phyloP scores from a whole-genome alignment of 2,888 invertebrate genomes.

The Galerucella pusilla region DNA sequence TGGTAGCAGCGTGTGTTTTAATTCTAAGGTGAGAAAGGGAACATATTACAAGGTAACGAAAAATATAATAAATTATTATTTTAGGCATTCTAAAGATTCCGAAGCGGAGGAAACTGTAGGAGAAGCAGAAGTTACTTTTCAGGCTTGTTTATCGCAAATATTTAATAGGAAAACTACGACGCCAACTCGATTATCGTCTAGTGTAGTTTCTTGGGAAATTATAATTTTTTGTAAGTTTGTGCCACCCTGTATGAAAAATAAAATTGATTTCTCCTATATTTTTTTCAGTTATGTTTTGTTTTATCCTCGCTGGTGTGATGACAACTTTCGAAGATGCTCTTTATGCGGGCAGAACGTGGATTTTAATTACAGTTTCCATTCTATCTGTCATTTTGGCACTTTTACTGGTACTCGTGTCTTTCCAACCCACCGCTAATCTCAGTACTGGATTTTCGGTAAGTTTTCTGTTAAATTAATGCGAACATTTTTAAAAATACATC shows the following conservation, averaged over 20 bases:
- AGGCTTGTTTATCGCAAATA: constrained; percentile 63
- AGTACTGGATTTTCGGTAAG: constrained; percentile 73
- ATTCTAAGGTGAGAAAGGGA: constrained; percentile 74
- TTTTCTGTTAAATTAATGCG: constrained; percentile 6
- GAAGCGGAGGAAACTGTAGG: constrained; percentile 59
- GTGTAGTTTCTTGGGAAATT: constrained; percentile 66
- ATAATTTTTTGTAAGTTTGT: constrained; percentile 66
- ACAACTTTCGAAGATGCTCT: constrained; percentile 59
- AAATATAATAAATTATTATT: not conserved
- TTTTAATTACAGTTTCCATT: constrained; percentile 59
- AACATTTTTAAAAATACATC: too few relatives aligned
- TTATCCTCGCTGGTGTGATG: constrained; percentile 59
- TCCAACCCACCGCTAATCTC: constrained; percentile 73
- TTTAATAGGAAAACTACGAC: constrained; percentile 62
- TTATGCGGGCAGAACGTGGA: constrained; percentile 59
- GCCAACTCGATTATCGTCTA: constrained; percentile 66
- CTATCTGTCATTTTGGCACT: constrained; percentile 57
- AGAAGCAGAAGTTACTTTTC: constrained; percentile 53
- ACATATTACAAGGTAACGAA: not conserved
- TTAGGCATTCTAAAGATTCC: constrained; percentile 64
- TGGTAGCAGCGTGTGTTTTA: constrained; percentile 88
- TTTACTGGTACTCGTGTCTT: constrained; percentile 68
- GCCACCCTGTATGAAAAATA: not conserved
- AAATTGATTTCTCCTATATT: constrained; percentile 2
- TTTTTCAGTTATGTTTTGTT: constrained; percentile 57